phyloP scores from a whole-genome alignment of 2,113 vertebrate genomes.

The Chamaetylas fuelleborni region DNA sequence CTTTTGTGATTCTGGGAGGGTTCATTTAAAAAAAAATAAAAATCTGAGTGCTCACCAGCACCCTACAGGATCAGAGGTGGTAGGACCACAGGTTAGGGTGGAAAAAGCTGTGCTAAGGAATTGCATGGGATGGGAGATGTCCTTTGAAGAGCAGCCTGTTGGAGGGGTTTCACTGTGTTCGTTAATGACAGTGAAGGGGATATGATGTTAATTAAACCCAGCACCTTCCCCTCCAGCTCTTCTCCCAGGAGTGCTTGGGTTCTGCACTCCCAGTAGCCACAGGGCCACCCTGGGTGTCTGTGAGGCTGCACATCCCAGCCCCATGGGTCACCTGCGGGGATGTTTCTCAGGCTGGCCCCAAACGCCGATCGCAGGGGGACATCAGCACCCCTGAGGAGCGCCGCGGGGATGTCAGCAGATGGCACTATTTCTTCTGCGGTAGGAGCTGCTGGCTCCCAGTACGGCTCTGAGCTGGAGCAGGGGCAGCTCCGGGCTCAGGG shows the following conservation, averaged over 20 bases:
- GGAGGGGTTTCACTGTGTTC: not conserved
- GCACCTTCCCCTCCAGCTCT: not conserved
- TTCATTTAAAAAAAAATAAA: not conserved
- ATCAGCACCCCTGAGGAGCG: not conserved
- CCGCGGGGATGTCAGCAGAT: conserved; percentile 41
- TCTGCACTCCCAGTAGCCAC: not conserved
- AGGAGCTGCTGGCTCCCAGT: not conserved
- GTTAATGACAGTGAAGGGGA: not conserved
- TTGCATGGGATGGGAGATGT: too few relatives aligned
- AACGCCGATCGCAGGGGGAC: fast-evolving
- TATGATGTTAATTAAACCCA: not conserved
- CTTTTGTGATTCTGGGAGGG: not conserved
- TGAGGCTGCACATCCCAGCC: not conserved
- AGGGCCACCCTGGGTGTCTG: not conserved
- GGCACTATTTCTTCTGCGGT: conserved; percentile 52
- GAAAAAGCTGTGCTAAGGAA: not conserved
- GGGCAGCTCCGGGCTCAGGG: not conserved
- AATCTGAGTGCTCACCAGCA: not conserved
- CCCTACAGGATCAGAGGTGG: not conserved
- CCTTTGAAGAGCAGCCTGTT: not conserved
- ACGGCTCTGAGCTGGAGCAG: too few relatives aligned
- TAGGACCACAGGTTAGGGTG: not conserved
- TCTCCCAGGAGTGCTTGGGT: fast-evolving
- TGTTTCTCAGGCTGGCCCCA: not conserved
- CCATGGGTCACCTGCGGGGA: not conserved